A percentile compares a stretch with the other conserved stretches of the same genome.
These are phyloP conservation scores for Aporrectodea caliginosa DNA, from an alignment of 1,140 invertebrate species.

Conservation along the genomic window DNA sequence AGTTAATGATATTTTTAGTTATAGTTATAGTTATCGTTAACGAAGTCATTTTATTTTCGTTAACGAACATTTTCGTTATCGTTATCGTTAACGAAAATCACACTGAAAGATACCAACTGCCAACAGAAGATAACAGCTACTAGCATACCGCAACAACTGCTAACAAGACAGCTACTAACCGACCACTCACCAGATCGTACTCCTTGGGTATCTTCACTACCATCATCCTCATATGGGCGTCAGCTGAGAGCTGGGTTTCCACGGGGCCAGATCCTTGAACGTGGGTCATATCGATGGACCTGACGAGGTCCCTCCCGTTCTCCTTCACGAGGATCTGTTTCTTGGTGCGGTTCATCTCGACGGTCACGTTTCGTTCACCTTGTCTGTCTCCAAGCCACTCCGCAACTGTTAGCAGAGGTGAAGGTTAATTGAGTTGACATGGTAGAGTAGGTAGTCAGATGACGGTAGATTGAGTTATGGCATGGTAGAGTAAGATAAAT, in stretches of 20 bases:
- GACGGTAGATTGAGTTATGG: not conserved
- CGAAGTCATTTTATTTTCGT: no score
- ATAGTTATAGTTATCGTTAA: no score
- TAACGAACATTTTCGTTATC: no score
- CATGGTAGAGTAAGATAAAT: not conserved
- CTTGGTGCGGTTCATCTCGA: conserved; percentile 7
- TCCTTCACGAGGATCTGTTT: conserved; percentile 27
- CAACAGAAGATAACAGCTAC: no score
- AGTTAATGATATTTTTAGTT: no score
- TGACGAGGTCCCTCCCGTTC: not conserved
- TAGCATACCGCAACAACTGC: no score
- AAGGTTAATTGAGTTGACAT: no score
- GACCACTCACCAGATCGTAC: conserved; percentile 36
- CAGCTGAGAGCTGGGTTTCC: conserved; percentile 39
- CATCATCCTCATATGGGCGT: conserved; percentile 29
- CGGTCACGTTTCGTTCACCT: conserved; percentile 32
- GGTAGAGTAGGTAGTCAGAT: conserved; percentile 15
- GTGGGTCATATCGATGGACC: conserved; percentile 21
- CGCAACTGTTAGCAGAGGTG: conserved; percentile 48
- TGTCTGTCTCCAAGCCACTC: conserved; percentile 56
- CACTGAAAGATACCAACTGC: no score
- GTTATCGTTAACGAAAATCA: no score
- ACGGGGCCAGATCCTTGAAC: not conserved
- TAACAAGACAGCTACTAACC: no score
- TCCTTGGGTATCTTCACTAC: conserved; percentile 25